Evolutionary conservation across 2,113 vertebrate species (phyloP).

Genomic region (Laterallus jamaicensis): DNA sequence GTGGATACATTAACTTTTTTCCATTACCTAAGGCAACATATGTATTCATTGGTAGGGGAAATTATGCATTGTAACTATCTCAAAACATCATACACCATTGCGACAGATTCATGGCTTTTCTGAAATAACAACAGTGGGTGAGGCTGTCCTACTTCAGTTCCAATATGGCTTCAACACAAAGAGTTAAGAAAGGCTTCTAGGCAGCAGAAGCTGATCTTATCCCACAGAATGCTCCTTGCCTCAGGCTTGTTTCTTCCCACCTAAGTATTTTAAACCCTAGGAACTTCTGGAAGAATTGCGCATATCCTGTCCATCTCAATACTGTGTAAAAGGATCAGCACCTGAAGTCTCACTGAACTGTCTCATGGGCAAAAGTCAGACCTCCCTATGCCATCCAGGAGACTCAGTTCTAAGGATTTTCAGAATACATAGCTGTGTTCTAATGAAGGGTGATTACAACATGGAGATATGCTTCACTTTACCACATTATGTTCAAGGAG

Average conservation of each 20-base stretch:
- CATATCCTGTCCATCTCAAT: neutral
- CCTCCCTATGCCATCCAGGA: neutral
- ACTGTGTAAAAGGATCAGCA: neutral
- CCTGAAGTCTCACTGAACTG: neutral
- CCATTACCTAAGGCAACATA: neutral
- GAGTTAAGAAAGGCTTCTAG: neutral
- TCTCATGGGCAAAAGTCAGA: neutral
- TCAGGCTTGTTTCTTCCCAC: neutral
- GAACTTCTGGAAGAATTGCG: neutral
- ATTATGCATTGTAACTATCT: neutral
- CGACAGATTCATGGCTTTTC: neutral
- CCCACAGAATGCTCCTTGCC: neutral
- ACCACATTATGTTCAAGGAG: neutral
- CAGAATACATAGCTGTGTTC: neutral
- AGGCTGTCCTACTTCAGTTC: neutral
- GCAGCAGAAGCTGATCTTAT: neutral
- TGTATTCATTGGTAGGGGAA: neutral
- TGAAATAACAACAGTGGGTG: neutral
- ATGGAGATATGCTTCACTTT: neutral
- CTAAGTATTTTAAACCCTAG: neutral
- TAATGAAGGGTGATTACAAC: neutral
- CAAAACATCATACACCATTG: neutral
- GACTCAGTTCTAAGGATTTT: neutral
- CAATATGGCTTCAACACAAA: neutral
- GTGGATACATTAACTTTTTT: neutral